phyloP scores from a whole-genome alignment of 2,888 invertebrate genomes.

The Homarus gammarus region DNA sequence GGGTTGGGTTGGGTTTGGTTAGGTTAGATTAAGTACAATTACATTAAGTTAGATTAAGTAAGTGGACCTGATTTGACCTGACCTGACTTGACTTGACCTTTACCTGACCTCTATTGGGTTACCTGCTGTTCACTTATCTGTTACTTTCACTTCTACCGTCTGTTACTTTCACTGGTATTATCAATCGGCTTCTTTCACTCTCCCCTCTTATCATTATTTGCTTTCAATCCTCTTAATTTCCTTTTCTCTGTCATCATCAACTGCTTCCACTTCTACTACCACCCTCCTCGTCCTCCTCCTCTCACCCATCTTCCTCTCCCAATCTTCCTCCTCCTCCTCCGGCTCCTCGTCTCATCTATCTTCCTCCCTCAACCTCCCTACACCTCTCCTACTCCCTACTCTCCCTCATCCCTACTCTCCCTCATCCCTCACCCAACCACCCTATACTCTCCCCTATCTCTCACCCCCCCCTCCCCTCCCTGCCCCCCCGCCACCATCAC shows the following conservation, averaged over 20 bases:
- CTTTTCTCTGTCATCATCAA: background rate
- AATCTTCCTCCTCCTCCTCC: constrained; percentile 3
- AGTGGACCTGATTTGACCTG: no score
- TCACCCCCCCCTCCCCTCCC: background rate
- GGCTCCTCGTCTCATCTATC: constrained; percentile 4
- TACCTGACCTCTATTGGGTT: no score
- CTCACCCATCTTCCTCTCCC: background rate
- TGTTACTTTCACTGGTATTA: no score
- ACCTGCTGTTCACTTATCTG: no score
- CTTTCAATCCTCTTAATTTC: constrained; percentile 1
- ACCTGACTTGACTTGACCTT: no score
- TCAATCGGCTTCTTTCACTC: background rate
- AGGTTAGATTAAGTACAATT: no score
- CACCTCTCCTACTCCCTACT: background rate
- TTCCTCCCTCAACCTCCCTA: background rate
- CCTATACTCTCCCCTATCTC: background rate
- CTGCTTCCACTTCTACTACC: background rate
- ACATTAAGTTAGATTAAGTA: no score
- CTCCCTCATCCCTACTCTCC: no score
- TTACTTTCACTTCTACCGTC: no score
- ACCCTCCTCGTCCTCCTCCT: background rate
- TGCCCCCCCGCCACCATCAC: background rate
- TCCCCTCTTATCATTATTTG: constrained; percentile 13
- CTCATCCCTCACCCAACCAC: background rate
- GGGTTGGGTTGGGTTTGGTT: no score